phyloP scores from a whole-genome alignment of 1,140 invertebrate species.

The Rhagoletis zephyria region DNA sequence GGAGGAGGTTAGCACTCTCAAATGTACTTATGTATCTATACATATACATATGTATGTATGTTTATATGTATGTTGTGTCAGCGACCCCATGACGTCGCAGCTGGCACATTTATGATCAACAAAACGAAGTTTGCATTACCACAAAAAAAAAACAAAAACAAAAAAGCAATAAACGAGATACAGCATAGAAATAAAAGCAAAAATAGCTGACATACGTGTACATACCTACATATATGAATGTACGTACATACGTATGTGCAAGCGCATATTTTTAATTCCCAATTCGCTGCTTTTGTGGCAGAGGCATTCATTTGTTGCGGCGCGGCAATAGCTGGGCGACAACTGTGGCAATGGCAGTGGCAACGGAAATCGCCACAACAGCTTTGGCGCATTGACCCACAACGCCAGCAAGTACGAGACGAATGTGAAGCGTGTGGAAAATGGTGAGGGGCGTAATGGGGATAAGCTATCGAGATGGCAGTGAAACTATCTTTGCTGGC shows the following conservation, averaged over 20 bases:
- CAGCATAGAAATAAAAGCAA: neutral
- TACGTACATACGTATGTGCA: neutral
- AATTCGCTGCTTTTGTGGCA: neutral
- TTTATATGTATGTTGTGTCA: neutral
- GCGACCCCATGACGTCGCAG: neutral
- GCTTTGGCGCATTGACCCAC: slow-evolving; percentile 53
- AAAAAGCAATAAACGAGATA: neutral
- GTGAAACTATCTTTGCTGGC: slow-evolving; percentile 54
- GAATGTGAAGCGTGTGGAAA: neutral
- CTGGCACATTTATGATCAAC: neutral
- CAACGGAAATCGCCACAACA: slow-evolving; percentile 3
- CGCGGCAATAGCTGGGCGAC: neutral
- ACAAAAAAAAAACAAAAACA: neutral
- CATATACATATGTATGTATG: no score
- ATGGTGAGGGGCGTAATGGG: neutral
- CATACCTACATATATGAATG: neutral
- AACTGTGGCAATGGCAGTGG: slow-evolving; percentile 27
- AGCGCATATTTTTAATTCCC: neutral
- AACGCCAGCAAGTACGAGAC: neutral
- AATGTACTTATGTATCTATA: no score
- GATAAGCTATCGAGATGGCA: neutral
- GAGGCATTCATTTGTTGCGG: neutral
- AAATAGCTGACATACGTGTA: no score
- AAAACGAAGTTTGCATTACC: neutral
- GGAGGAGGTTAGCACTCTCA: no score